These are phyloP conservation scores for Sicus ferrugineus DNA, from an alignment of 2,888 invertebrate species.

Conservation along the genomic window DNA sequence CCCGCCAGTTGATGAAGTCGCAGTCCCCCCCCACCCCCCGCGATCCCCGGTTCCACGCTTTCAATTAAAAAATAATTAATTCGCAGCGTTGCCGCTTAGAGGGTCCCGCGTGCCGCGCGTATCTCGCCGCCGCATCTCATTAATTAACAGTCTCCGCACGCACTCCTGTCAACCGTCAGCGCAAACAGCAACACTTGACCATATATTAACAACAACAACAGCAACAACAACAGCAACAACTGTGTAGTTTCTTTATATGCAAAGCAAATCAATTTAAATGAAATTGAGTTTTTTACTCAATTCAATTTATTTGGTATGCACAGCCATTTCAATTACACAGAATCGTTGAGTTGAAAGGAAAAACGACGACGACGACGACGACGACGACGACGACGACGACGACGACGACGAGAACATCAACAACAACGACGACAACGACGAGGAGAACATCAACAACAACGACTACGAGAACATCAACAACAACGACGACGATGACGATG, in stretches of 20 bases:
- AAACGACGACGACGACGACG: neutral
- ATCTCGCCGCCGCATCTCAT: neutral
- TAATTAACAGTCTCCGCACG: constrained; percentile 28
- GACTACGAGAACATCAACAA: neutral
- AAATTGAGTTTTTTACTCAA: constrained; percentile 35
- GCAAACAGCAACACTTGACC: constrained; percentile 13
- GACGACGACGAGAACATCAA: neutral
- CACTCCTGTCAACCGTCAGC: constrained; percentile 14
- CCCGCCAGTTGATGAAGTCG: too few relatives aligned
- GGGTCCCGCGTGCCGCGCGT: neutral
- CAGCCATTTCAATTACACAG: constrained; percentile 31
- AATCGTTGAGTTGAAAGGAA: constrained; percentile 9
- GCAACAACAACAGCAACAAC: neutral
- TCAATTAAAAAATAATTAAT: constrained; percentile 6
- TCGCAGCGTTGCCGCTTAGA: neutral
- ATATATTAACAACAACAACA: neutral
- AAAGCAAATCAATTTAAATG: constrained; percentile 39
- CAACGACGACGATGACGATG: neutral
- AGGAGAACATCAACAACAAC: neutral
- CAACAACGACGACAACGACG: too few relatives aligned
- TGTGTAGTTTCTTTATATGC: neutral
- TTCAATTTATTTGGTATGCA: constrained; percentile 34
- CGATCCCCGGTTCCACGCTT: neutral
- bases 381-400: neutral
- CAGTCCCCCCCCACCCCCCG: too few relatives aligned